Conservation (phyloP, 2,888 invertebrate species). For the Pachycephus smyrnensis region DNA sequence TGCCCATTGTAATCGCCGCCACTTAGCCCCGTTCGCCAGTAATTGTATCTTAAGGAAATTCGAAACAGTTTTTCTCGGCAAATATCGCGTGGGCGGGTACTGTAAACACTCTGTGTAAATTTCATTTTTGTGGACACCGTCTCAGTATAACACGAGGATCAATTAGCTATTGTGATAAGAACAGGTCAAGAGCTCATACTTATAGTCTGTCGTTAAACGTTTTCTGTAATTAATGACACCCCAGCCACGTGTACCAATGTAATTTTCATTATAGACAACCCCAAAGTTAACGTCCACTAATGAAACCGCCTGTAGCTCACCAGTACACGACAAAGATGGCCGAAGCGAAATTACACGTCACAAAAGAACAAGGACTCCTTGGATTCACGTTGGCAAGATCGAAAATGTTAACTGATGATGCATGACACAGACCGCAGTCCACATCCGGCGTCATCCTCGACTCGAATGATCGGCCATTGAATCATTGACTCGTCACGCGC, state of each 20-base stretch:
- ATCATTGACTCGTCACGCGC: background rate
- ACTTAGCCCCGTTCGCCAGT: background rate
- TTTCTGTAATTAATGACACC: background rate
- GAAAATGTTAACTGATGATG: constrained; percentile 54
- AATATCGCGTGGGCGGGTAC: background rate
- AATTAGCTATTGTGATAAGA: background rate
- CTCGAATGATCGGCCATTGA: constrained; percentile 33
- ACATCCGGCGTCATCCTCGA: constrained; percentile 59
- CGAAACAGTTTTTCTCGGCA: background rate
- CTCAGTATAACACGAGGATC: background rate
- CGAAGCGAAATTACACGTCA: background rate
- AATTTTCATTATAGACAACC: background rate
- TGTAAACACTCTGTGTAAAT: background rate
- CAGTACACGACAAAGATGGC: background rate
- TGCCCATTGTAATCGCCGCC: constrained; percentile 9
- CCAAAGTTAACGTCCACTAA: background rate
- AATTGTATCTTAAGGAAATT: background rate
- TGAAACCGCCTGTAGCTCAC: background rate
- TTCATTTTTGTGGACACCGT: background rate
- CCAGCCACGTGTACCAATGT: background rate
- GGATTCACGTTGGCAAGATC: background rate
- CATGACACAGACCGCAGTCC: constrained; percentile 66
- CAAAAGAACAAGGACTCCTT: background rate
- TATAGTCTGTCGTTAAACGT: background rate
- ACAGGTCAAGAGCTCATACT: background rate